Conservation (phyloP, 2,113 vertebrate species). For the Cephalophus harveyi region DNA sequence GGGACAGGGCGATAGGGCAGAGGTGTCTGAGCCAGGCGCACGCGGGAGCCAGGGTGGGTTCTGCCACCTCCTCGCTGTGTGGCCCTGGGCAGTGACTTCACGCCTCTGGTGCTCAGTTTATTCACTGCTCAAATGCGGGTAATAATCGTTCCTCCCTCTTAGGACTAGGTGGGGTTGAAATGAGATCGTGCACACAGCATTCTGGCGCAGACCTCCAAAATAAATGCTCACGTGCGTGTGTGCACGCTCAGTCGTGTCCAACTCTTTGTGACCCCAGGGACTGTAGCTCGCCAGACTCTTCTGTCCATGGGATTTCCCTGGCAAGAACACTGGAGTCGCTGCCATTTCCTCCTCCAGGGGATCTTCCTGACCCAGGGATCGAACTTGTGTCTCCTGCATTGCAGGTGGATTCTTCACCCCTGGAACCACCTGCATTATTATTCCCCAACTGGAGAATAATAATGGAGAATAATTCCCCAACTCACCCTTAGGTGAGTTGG, state of each 20-base stretch:
- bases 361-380: not conserved
- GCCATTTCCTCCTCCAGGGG: not conserved
- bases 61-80: not conserved
- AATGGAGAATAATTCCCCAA: too few species aligned
- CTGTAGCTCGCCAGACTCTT: not conserved
- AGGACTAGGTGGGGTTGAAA: not conserved
- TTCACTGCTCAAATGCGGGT: not conserved
- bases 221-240: accelerated
- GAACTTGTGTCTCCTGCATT: not conserved
- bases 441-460: too few species aligned
- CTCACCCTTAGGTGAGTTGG: not conserved
- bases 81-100: not conserved
- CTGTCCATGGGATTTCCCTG: not conserved
- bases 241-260: not conserved
- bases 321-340: not conserved
- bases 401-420: not conserved
- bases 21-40: not conserved
- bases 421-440: not conserved
- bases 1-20: too few species aligned
- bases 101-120: not conserved
- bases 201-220: accelerated
- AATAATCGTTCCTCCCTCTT: accelerated
- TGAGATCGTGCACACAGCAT: accelerated
- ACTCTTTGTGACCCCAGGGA: not conserved
- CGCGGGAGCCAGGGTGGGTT: not conserved